A percentile compares a stretch with the other conserved stretches of the same genome.
phyloP scores from a whole-genome alignment of 2,113 vertebrate genomes.

The Jacana jacana region DNA sequence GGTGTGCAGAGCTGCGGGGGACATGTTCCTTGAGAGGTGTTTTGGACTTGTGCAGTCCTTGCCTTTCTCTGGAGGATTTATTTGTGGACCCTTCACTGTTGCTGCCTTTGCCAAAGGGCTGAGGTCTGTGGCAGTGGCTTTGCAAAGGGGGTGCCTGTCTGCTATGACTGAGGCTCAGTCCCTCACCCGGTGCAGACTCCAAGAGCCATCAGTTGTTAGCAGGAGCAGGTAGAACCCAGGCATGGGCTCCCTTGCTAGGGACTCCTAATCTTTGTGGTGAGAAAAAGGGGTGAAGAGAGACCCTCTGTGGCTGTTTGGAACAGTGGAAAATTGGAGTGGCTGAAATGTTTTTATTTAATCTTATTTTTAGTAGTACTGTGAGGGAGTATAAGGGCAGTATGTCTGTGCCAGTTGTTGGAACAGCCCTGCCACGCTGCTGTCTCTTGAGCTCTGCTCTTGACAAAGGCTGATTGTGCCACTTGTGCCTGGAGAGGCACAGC shows the following conservation, averaged over 20 bases:
- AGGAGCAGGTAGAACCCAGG: neutral
- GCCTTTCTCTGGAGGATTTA: neutral
- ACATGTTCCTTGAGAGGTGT: neutral
- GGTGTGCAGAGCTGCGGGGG: accelerated
- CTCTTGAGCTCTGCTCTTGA: neutral
- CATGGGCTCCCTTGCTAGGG: accelerated
- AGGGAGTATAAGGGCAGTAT: neutral
- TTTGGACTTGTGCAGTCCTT: neutral
- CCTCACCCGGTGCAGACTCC: accelerated
- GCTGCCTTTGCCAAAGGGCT: neutral
- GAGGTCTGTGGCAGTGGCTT: neutral
- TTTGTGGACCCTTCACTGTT: neutral
- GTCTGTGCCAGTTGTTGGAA: neutral
- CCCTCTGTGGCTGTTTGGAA: neutral
- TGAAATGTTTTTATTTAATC: neutral
- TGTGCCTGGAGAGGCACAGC: neutral
- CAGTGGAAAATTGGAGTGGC: neutral
- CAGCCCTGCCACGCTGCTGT: neutral
- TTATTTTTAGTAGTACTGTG: neutral
- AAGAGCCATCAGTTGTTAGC: neutral
- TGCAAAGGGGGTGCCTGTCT: neutral
- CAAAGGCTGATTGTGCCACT: neutral
- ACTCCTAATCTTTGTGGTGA: neutral
- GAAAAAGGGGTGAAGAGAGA: neutral
- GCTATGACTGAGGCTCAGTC: neutral